Conservation (phyloP, 1,140 invertebrate genomes). For the Danaus plexippus region DNA sequence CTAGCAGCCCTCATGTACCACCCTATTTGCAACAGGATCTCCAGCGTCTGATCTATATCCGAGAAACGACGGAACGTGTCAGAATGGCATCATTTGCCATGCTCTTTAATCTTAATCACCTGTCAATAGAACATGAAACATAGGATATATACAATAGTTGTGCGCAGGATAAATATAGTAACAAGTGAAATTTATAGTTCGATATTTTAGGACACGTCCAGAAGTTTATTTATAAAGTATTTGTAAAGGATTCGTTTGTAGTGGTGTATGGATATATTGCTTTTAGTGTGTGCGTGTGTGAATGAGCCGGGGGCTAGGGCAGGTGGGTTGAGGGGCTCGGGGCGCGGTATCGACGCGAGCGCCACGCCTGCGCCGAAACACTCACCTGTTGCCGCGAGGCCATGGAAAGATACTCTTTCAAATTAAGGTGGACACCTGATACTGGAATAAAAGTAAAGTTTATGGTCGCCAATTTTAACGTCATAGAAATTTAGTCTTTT, state of each 20-base stretch:
- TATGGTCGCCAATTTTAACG: constrained; percentile 15
- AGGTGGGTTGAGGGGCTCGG: constrained; percentile 20
- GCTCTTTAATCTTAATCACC: too few species aligned
- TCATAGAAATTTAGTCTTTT: constrained; percentile 1
- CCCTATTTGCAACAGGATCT: too few species aligned
- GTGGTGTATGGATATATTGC: constrained; percentile 15
- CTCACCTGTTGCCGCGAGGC: constrained; percentile 64
- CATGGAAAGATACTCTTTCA: constrained; percentile 66
- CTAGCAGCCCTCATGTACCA: too few species aligned
- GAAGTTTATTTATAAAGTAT: too few species aligned
- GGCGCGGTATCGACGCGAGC: constrained; percentile 59
- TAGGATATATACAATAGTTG: too few species aligned
- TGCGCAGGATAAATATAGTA: too few species aligned
- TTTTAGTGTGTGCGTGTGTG: constrained; percentile 44
- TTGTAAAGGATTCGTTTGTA: not conserved
- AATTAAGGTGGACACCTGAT: constrained; percentile 63
- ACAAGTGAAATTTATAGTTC: not conserved
- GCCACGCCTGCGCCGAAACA: constrained; percentile 50
- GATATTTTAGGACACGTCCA: constrained; percentile 1
- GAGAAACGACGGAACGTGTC: too few species aligned
- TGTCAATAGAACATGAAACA: too few species aligned
- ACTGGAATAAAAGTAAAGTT: constrained; percentile 45
- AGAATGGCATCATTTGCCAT: too few species aligned
- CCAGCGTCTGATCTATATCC: too few species aligned
- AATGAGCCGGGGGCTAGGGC: constrained; percentile 44